Conservation (phyloP, 2,888 invertebrate species). For the Hyposoter dolosus region DNA sequence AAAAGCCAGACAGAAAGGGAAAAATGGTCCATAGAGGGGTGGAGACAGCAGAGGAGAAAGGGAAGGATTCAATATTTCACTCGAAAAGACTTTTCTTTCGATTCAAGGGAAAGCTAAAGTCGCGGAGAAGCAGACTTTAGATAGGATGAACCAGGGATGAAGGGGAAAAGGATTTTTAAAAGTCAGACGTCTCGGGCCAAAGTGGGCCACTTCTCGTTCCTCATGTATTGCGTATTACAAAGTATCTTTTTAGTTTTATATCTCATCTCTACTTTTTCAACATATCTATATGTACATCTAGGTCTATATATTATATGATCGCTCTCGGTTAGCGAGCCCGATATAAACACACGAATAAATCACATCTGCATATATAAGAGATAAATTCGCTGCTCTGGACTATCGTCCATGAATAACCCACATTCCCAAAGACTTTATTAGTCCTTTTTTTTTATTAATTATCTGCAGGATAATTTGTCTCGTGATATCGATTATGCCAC, state of each 20-base stretch:
- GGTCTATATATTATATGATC: constrained; percentile 46
- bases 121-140: constrained; percentile 12
- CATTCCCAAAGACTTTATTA: neutral
- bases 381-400: neutral
- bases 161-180: constrained; percentile 59
- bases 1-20: constrained; percentile 32
- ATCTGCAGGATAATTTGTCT: neutral
- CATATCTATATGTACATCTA: constrained; percentile 24
- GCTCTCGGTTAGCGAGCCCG: constrained; percentile 21
- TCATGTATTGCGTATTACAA: constrained; percentile 62
- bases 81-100: constrained; percentile 40
- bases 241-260: constrained; percentile 47
- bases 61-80: constrained; percentile 65
- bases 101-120: constrained; percentile 43
- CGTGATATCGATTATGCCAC: neutral
- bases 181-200: constrained; percentile 59
- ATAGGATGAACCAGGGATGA: constrained; percentile 41
- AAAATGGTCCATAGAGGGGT: constrained; percentile 43
- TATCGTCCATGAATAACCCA: neutral
- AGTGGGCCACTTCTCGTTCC: constrained; percentile 60
- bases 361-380: constrained; percentile 17
- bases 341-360: constrained; percentile 61
- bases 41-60: constrained; percentile 1
- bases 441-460: neutral
- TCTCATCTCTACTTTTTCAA: constrained; percentile 14